phyloP scores from a whole-genome alignment of 2,888 invertebrate genomes.

The Eristalis pertinax region DNA sequence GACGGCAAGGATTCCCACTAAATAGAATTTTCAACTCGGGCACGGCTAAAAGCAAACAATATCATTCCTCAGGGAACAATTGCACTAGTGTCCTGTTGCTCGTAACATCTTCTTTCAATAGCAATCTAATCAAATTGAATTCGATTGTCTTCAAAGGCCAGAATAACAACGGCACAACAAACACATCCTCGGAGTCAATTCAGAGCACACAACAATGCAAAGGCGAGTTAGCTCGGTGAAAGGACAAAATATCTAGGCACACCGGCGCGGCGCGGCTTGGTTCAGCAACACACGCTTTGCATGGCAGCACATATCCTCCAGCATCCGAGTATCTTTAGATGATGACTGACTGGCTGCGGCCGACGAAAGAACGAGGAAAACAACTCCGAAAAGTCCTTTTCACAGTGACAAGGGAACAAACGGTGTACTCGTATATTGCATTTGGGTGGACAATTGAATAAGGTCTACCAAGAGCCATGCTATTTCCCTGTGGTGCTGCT shows the following conservation, averaged over 20 bases:
- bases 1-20: not conserved
- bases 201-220: conserved; percentile 13
- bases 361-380: conserved; percentile 5
- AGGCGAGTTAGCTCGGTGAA: conserved; percentile 37
- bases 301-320: not conserved
- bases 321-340: conserved; percentile 14
- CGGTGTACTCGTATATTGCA: conserved; percentile 44
- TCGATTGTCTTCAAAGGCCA: conserved; percentile 49
- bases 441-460: conserved; percentile 51
- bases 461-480: conserved; percentile 42
- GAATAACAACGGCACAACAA: conserved; percentile 10
- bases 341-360: not conserved
- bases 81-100: conserved; percentile 24
- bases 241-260: conserved; percentile 24
- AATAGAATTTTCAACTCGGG: not conserved
- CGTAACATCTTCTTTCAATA: conserved; percentile 33
- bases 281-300: conserved; percentile 17
- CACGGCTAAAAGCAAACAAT: not conserved
- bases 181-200: conserved; percentile 4
- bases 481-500: conserved; percentile 11
- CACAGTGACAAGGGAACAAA: conserved; percentile 22
- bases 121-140: conserved; percentile 55
- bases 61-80: not conserved
- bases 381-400: conserved; percentile 24
- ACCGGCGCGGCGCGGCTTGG: not conserved